A percentile compares a stretch with the other conserved stretches of the same genome.
These are phyloP conservation scores for Crocodylus rhombifer DNA, from an alignment of 2,797 vertebrate genomes.

Conservation along the genomic window DNA sequence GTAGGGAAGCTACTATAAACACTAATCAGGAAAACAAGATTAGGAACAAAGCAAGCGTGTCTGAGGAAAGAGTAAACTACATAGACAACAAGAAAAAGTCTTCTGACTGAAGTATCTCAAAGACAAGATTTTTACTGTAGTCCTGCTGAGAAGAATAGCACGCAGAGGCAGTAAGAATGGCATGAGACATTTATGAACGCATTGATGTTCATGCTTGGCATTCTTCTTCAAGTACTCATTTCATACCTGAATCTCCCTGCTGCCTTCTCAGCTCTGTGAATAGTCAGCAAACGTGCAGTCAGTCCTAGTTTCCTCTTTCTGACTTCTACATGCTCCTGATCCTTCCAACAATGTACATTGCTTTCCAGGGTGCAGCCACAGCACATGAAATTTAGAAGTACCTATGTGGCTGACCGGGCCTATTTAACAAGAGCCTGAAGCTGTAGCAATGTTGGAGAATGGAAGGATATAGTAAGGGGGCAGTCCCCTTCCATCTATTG, in stretches of 20 bases:
- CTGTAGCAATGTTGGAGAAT: not conserved
- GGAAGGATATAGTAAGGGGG: not conserved
- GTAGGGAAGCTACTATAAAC: not conserved
- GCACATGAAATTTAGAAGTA: no score
- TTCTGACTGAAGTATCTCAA: not conserved
- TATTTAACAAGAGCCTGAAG: not conserved
- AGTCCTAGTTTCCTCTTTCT: not conserved
- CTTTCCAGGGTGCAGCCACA: not conserved
- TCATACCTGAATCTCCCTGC: not conserved
- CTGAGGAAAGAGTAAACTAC: not conserved
- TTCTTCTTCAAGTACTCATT: not conserved
- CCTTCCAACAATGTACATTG: not conserved
- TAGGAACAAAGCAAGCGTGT: not conserved
- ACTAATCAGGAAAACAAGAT: not conserved
- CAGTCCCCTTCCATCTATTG: not conserved
- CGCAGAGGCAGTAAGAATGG: not conserved
- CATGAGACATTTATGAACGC: not conserved
- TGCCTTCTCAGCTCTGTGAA: not conserved
- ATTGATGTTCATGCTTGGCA: not conserved
- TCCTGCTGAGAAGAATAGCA: not conserved
- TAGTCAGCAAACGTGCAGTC: not conserved
- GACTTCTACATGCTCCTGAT: not conserved
- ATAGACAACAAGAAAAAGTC: not conserved
- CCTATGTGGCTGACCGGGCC: no score
- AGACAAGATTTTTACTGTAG: not conserved